Base-by-base conservation (phyloP, 2,797 vertebrate species). In the Pterois miles region DNA sequence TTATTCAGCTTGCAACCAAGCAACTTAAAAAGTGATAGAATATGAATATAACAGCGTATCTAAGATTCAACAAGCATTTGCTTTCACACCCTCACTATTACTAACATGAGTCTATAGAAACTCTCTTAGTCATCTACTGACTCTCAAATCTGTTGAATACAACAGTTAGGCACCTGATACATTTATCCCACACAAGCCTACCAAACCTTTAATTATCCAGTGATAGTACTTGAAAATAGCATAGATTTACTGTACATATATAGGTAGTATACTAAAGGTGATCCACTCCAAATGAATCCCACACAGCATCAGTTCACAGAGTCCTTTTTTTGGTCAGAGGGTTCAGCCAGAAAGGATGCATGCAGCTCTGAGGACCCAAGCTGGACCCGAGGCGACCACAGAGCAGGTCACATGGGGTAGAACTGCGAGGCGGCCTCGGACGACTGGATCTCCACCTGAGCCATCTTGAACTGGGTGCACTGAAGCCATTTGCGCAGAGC, bases 401-500 rank as follows among this genome's bases (percentile, higher is more conserved):
- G 72, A 76, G 64, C 58, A 78, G 80, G 91, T 99, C 96, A 99
- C 94, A 99, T 97, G 86, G 98, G 98, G 91, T 99, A 99, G 92
- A 99, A 99, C 74, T 99, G 98, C 18, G 98, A 99, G 4, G 98
- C 98, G 1, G 98, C 98, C 93, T 99, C 98, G 0, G 98, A 99
- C 0, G 98, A 99, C 94, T 99, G 98, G 91, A 99, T 99, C 92
- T 99, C 98, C 93, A 99, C 98, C 94, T 99, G 98, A 76, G 98
- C 98, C 98, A 99, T 99, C 89, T 99, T 99, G 92, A 99, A 99
- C 85, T 98, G 98, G 29, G 98, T 98, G 82, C 98, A 99, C 89
- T 97, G 98, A 46, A 99, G 95, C 98, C 98, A 99, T 86, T 99
- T 99, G 87, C 97, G 97, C 72, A 99, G 95, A 36, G 96, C 96